A percentile compares a stretch with the other conserved stretches of the same genome.
Conservation (phyloP, 2,888 invertebrate species). For the Himalopsyche japonica region DNA sequence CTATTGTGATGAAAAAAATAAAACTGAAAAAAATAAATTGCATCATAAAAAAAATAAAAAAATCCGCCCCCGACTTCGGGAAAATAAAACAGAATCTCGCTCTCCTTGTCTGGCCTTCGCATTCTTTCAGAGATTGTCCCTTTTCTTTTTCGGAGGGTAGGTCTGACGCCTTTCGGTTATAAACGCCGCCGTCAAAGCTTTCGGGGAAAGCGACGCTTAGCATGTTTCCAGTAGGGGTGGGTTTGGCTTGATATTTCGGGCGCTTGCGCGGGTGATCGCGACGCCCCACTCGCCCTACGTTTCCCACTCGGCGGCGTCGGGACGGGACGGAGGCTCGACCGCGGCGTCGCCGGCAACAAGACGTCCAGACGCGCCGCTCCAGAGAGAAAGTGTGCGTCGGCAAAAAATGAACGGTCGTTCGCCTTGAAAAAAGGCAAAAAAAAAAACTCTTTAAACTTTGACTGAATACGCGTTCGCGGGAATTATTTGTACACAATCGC, state of each 20-base stretch:
- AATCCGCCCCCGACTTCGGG: conserved; percentile 39
- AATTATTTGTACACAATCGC: conserved; percentile 2
- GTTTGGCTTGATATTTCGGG: conserved; percentile 2
- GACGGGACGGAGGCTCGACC: conserved; percentile 15
- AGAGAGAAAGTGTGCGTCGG: conserved; percentile 34
- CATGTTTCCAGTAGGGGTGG: neutral
- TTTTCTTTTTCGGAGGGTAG: conserved; percentile 27
- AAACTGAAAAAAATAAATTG: conserved; percentile 27
- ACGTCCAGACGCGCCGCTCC: conserved; percentile 29
- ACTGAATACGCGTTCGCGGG: conserved; percentile 8
- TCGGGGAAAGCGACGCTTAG: neutral
- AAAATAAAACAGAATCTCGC: conserved; percentile 36
- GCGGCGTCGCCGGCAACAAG: conserved; percentile 24
- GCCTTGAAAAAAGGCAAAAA: conserved; percentile 32
- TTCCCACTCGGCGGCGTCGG: conserved; percentile 24
- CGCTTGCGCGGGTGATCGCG: conserved; percentile 23
- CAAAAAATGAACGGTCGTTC: conserved; percentile 30
- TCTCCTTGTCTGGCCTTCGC: conserved; percentile 23
- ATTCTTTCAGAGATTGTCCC: conserved; percentile 30
- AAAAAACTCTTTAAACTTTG: conserved; percentile 17
- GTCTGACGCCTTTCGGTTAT: neutral
- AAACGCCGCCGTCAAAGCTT: neutral
- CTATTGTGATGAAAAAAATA: conserved; percentile 32
- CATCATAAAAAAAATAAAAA: conserved; percentile 31
- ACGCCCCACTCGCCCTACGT: conserved; percentile 4